Base-by-base conservation (phyloP, 2,888 invertebrate genomes). In the Drosophila prolongata region DNA sequence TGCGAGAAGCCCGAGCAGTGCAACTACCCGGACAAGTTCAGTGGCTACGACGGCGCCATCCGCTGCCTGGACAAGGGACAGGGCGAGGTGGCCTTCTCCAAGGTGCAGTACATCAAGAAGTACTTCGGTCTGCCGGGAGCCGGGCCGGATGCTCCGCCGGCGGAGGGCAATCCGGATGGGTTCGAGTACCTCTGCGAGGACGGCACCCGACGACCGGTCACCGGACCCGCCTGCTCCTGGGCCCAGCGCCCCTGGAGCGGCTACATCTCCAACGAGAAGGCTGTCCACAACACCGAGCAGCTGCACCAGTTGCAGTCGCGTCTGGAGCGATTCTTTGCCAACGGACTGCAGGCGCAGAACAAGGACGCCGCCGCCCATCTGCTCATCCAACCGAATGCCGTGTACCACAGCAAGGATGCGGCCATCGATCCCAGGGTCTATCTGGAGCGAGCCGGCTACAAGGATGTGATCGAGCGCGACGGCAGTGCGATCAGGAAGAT, bases 191-290 rank as follows among this genome's bases (percentile, higher is more conserved):
- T 97, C 43, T 97, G 97, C 88, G 95, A 95, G 4, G 97, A 97
- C 89, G 97, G 96, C 2, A 94, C 94, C 6, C 95, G 95, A 82
- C 94, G 94, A 0, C 94, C 95, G 1, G 93, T 96, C 11, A 95
- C 94, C 35, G 94, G 94, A 5, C 94, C 94, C 44, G 93, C 95
- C 1, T 97, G 97, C 88, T 94, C 95, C 0, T 97, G 97, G 97
- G 97, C 97, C 0, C 96, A 96, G 0, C 93, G 97, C 66, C 97
- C 97, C n/a, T 97, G 97, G 96, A 96, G 95, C 88, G 96, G 96
- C 11, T 94, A 95, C 79, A 93, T 96, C 89, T 95, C 95, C 6
- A 96, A 96, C 87, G 94, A 94, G 11, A 95, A 94, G 65, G 77
- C 87, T 10, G 91, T 92, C 1, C 89, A 80, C 16, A 90, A 90